Percentiles rank a stretch among this genome's conserved stretches.
Evolutionary conservation across 37 sponge, comb jelly and placozoan genomes (phyloP).

Genomic region (Spongia lamella): DNA sequence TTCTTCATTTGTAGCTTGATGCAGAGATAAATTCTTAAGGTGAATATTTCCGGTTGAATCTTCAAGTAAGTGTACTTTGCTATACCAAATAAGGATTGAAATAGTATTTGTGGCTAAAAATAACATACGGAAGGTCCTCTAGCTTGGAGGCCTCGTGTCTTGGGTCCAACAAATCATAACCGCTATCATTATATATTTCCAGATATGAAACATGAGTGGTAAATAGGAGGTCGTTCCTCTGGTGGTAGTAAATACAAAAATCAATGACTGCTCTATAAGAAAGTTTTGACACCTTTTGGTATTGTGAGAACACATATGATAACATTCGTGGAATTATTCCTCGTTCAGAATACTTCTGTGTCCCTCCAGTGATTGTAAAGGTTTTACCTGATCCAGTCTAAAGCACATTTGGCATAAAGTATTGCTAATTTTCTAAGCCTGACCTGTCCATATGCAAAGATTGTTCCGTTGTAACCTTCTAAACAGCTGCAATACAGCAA

Average conservation of each 20-base stretch:
- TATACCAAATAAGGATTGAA: too few relatives aligned
- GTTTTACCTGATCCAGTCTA: slow-evolving; percentile 97
- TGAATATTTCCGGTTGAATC: slow-evolving; percentile 76
- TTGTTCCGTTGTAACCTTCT: slow-evolving; percentile 97
- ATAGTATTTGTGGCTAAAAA: too few relatives aligned
- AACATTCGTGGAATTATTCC: slow-evolving; percentile 93
- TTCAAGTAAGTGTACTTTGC: slow-evolving; percentile 79
- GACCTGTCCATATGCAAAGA: slow-evolving; percentile 99
- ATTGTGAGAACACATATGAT: slow-evolving; percentile 85
- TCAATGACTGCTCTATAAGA: too few relatives aligned
- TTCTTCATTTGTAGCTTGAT: slow-evolving; percentile 87
- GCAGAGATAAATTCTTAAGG: slow-evolving; percentile 88
- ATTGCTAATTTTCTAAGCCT: not conserved
- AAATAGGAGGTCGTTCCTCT: slow-evolving; percentile 72
- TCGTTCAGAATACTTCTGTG: slow-evolving; percentile 82
- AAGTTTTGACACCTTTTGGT: slow-evolving; percentile 88
- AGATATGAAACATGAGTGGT: slow-evolving; percentile 94
- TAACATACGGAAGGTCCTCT: slow-evolving; percentile 87
- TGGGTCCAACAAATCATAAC: slow-evolving; percentile 94
- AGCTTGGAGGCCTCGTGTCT: slow-evolving; percentile 85
- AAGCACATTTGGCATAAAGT: not conserved
- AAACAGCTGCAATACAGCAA: slow-evolving; percentile 54
- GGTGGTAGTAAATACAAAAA: not conserved
- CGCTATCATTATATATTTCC: slow-evolving; percentile 96
- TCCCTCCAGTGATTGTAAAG: slow-evolving; percentile 97